A percentile compares a stretch with the other conserved stretches of the same genome.
Conservation (phyloP, 1,140 invertebrate genomes). For the Apis florea region DNA sequence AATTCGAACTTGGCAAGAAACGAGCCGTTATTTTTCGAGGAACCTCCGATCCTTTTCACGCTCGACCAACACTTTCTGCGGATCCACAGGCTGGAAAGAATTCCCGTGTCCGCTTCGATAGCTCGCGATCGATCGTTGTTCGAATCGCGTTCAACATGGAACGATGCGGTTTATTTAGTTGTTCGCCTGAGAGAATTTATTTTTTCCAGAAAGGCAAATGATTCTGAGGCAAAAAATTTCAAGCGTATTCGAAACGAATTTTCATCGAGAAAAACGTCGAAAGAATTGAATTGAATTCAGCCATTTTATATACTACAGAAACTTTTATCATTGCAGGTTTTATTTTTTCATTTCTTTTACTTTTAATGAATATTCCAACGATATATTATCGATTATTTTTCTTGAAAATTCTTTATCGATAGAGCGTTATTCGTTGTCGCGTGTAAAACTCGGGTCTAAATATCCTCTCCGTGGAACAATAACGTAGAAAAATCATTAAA, state of each 20-base stretch:
- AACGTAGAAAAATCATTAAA: slow-evolving; percentile 20
- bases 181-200: not conserved
- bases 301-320: too few species aligned
- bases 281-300: too few species aligned
- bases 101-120: not conserved
- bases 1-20: slow-evolving; percentile 65
- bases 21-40: slow-evolving; percentile 64
- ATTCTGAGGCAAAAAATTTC: too few species aligned
- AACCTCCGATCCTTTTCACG: slow-evolving; percentile 54
- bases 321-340: too few species aligned
- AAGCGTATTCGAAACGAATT: too few species aligned
- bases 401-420: too few species aligned
- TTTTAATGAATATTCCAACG: too few species aligned
- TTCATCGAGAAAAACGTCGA: too few species aligned
- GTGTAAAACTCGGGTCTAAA: not conserved
- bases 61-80: slow-evolving; percentile 44
- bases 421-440: not conserved
- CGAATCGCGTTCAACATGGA: not conserved
- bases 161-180: not conserved
- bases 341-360: too few species aligned
- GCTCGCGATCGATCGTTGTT: not conserved
- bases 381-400: too few species aligned
- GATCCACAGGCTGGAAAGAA: not conserved
- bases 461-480: not conserved
- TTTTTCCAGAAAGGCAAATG: too few species aligned